Base-by-base conservation (phyloP, 2,113 vertebrate genomes). In the Aphyosemion australe region DNA sequence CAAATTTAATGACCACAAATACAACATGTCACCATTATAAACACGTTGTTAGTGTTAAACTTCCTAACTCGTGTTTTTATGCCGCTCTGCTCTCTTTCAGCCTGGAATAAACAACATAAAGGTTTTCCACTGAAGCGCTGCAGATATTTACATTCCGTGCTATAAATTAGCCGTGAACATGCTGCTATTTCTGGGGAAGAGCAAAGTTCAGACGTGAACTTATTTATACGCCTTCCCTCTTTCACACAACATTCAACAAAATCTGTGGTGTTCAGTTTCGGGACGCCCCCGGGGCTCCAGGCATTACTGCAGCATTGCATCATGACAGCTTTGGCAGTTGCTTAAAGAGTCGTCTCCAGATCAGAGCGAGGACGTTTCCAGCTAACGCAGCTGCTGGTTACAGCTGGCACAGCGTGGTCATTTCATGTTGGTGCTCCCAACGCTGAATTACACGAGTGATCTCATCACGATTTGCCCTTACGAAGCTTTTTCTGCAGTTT, bases 271-370 rank as follows among this genome's bases (percentile, higher is more conserved):
- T 57, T 78, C 63, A 66, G 69, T 86, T 78, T 66, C 71, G 76
- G 72, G 68, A 47, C 75, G 64, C 76, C 78, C 64, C 14, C 21
- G 12, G 79, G 80, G 26, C 18, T 37, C 39, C 48, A 64, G 57
- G 70, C 59, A 34, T 70, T 64, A 80, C 63, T 54, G 15, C 45
- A 73, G 63, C 67, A 64, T 86, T 87, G 79, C 83, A 82, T 82
- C 79, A 87, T 82, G 78, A 87, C 78, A 80, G 68, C 20, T 39
- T 63, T 71, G 73, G 70, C 64, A 77, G 69, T 39, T 46, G 59
- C 61, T 65, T 49, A 54, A 39, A 51, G 26, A 39, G 49, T 12
- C 56, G 42, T 56, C 63, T 62, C 7, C 2, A 63, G 68, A 82
- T 80, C 78, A 81, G 58, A 76, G 57, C 12, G 49, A 41, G 75